Conservation (phyloP, 2,113 vertebrate genomes). For the Forbesichthys agassizii region DNA sequence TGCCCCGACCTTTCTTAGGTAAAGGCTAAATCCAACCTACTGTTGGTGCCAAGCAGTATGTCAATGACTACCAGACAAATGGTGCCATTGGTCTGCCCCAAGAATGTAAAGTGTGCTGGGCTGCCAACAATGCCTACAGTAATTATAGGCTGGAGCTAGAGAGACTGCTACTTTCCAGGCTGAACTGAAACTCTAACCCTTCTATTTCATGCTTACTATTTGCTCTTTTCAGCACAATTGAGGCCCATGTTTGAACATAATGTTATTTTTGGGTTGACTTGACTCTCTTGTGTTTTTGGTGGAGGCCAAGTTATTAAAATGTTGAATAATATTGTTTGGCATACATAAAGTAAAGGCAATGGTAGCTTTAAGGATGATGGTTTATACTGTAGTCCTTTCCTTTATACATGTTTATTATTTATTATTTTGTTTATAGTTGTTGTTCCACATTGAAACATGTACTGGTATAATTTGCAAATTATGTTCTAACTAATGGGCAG, state of each 20-base stretch:
- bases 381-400: constrained; percentile 22
- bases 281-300: constrained; percentile 57
- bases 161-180: constrained; percentile 63
- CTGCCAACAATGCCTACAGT: constrained; percentile 69
- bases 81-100: constrained; percentile 63
- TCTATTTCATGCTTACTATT: constrained; percentile 68
- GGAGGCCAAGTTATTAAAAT: constrained; percentile 38
- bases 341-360: constrained; percentile 18
- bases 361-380: constrained; percentile 17
- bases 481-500: not conserved
- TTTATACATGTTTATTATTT: constrained; percentile 4
- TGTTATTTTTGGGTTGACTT: constrained; percentile 68
- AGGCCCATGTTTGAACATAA: constrained; percentile 60
- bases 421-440: constrained; percentile 15
- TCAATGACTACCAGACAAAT: constrained; percentile 52
- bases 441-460: constrained; percentile 4
- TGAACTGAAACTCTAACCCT: constrained; percentile 67
- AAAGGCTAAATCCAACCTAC: constrained; percentile 10
- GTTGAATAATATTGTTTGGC: constrained; percentile 28
- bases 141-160: constrained; percentile 70
- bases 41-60: constrained; percentile 33
- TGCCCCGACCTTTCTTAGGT: constrained; percentile 4
- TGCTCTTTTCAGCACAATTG: constrained; percentile 56
- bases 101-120: constrained; percentile 50
- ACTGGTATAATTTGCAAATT: constrained; percentile 7